Conservation (phyloP, 2,888 invertebrate genomes). For the Drosophila macrothrix region DNA sequence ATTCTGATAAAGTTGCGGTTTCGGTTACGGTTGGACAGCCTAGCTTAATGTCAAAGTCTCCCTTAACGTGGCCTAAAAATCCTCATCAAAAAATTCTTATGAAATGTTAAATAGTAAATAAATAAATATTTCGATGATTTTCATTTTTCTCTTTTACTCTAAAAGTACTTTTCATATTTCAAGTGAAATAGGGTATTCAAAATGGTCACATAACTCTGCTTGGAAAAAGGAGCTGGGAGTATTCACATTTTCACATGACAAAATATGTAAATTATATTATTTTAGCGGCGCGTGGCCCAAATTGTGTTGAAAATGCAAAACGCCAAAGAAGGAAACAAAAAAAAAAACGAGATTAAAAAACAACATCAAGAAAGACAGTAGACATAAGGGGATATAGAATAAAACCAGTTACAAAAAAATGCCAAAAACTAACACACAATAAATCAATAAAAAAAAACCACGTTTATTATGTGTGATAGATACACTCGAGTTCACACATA, state of each 20-base stretch:
- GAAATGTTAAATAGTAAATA: not conserved
- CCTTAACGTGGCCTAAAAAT: not conserved
- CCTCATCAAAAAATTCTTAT: not conserved
- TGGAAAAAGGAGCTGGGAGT: not conserved
- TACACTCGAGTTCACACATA: constrained; percentile 8
- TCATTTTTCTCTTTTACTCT: not conserved
- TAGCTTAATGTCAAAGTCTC: not conserved
- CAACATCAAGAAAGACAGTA: not conserved
- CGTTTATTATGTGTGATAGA: constrained; percentile 4
- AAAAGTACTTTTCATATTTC: not conserved
- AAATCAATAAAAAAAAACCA: constrained; percentile 45
- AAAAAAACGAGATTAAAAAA: constrained; percentile 9
- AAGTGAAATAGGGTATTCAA: not conserved
- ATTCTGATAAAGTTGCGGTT: not conserved
- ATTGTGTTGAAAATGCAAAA: constrained; percentile 24
- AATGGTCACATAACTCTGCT: not conserved
- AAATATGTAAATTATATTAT: constrained; percentile 63
- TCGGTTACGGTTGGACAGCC: not conserved
- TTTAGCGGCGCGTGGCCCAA: constrained; percentile 43
- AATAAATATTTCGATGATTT: not conserved
- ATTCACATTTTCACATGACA: constrained; percentile 36
- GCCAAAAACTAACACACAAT: constrained; percentile 26
- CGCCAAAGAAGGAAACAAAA: not conserved
- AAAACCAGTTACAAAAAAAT: constrained; percentile 13
- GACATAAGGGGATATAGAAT: not conserved